Evolutionary conservation across 2,113 vertebrate species (phyloP).

Genomic region (Oncorhynchus gorbuscha): DNA sequence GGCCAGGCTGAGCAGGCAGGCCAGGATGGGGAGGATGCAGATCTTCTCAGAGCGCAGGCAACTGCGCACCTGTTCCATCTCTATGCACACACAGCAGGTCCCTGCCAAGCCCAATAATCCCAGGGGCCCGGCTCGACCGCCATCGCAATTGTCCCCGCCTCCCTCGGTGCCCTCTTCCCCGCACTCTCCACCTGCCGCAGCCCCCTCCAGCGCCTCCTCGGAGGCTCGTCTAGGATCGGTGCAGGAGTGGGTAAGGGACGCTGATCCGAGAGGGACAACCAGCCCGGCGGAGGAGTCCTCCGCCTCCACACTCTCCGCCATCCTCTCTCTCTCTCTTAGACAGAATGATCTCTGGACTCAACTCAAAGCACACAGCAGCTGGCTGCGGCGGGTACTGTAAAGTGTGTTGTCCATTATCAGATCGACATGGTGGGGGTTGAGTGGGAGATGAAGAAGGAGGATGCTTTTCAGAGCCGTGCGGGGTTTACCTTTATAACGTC

Average conservation of each 20-base stretch:
- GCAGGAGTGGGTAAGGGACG: constrained; percentile 71
- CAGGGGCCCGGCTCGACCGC: constrained; percentile 74
- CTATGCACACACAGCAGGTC: constrained; percentile 90
- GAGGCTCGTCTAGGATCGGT: constrained; percentile 66
- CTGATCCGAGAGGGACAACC: constrained; percentile 77
- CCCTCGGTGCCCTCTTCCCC: constrained; percentile 25
- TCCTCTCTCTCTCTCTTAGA: constrained; percentile 73
- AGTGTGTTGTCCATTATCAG: constrained; percentile 65
- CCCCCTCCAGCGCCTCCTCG: constrained; percentile 63
- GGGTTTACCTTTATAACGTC: constrained; percentile 57
- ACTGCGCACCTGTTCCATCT: constrained; percentile 84
- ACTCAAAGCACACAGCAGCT: constrained; percentile 69
- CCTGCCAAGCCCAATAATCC: constrained; percentile 81
- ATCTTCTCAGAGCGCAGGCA: constrained; percentile 97
- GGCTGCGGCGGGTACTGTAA: constrained; percentile 64
- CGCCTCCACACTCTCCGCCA: constrained; percentile 87
- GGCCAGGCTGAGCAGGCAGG: constrained; percentile 93
- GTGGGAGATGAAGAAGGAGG: constrained; percentile 21
- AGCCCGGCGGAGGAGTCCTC: constrained; percentile 83
- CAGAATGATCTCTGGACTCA: constrained; percentile 67
- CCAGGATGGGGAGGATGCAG: constrained; percentile 95
- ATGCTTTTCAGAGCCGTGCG: constrained; percentile 39
- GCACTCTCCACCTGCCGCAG: constrained; percentile 1
- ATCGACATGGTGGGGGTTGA: constrained; percentile 35
- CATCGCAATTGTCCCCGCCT: constrained; percentile 49